Evolutionary conservation across 1,140 invertebrate species (phyloP).

Genomic region (Diachasma alloeum): DNA sequence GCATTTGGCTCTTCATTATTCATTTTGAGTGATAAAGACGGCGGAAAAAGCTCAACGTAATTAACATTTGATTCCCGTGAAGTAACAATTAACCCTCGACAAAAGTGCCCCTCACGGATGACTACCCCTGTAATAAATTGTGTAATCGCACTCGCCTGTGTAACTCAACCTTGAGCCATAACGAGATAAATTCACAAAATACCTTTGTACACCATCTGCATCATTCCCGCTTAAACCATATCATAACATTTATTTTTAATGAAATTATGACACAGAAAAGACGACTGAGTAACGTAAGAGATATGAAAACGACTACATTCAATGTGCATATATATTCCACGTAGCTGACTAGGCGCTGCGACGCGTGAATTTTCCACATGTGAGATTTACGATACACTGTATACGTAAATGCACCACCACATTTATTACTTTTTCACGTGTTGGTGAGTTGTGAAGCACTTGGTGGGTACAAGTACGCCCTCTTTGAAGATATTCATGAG

Average conservation of each 20-base stretch:
- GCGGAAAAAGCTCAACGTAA: too few species aligned
- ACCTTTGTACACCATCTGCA: not conserved
- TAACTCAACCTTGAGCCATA: too few species aligned
- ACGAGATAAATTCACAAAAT: not conserved
- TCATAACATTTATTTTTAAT: conserved; percentile 1
- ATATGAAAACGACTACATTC: not conserved
- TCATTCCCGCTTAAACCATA: not conserved
- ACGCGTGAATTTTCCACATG: conserved; percentile 11
- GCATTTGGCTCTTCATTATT: too few species aligned
- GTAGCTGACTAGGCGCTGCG: not conserved
- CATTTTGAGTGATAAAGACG: too few species aligned
- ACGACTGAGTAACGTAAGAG: not conserved
- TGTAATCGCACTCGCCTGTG: too few species aligned
- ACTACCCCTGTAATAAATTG: too few species aligned
- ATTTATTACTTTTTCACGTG: conserved; percentile 5
- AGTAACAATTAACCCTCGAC: too few species aligned
- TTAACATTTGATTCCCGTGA: too few species aligned
- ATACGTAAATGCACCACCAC: conserved; percentile 6
- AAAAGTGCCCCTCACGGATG: too few species aligned
- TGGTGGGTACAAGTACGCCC: not conserved
- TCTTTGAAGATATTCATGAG: conserved; percentile 4
- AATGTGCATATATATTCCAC: not conserved
- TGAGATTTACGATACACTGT: conserved; percentile 9
- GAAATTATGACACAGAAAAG: not conserved
- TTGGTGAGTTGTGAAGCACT: conserved; percentile 9